Evolutionary conservation across 2,888 invertebrate genomes (phyloP), one percentile per base, ranked within the genome.

Genomic region (Brenthis daphne): DNA sequence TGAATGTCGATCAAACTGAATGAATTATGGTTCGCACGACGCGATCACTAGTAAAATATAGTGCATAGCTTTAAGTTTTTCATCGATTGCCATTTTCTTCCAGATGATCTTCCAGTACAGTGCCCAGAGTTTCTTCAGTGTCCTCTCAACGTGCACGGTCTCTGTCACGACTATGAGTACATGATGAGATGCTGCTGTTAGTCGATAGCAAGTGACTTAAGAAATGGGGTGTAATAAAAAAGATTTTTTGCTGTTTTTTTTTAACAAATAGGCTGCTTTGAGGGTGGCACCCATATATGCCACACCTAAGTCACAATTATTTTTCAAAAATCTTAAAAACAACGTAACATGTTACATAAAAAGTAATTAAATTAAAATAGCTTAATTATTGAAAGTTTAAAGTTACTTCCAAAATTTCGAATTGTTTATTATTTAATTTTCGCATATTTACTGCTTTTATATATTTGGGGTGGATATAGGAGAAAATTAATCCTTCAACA

Each of bases 141-240:
- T 75, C 95, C 95, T 0, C 80, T 94, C 16, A 94, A 94, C 77
- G 80, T 91, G 48, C 90, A 93, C 75, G 93, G 93, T 0, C 84
- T 95, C 0, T 95, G 95, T 70, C 90, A 93, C 76, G 94, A 94
- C 82, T 95, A 95, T 76, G 94, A 94, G 72, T 95, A 94, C 73
- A 95, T 95, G 95, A 92, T 95, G 90, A 80, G 94, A 68, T 95
- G 95, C 77, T 95, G 95, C 74, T 95, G 95, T 77, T 93, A 74
- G 78, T 3, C 11, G 37, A 43, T 24, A 33, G 0, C 50, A 12
- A 33, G 13, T 55, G 55, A 29, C 24, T 43, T 53, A 71, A 11
- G n/a, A 65, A 51, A 51, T 5, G 0, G 37, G 8, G 11, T 11
- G 37, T 43, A 11, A 53, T 53, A n/a, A 53, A 65, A 16, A 56